Conservation (phyloP, 1,140 invertebrate species). For the Pogonognathellus flavescens region DNA sequence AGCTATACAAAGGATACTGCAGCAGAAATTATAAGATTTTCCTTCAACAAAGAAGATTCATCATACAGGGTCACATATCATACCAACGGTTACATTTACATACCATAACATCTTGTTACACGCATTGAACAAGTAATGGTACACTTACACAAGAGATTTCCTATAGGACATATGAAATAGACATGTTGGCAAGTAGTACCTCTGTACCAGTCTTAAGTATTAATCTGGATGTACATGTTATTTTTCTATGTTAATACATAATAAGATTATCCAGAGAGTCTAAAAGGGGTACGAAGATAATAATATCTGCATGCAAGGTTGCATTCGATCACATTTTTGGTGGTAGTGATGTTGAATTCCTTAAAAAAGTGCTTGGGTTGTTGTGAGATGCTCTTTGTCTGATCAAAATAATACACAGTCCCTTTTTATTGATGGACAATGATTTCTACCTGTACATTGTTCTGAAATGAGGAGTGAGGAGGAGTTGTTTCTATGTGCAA, state of each 20-base stretch:
- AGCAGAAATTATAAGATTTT: slow-evolving; percentile 14
- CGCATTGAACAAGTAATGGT: too few relatives aligned
- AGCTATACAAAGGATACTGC: neutral
- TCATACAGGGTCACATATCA: neutral
- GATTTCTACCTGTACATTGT: slow-evolving; percentile 7
- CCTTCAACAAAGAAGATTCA: slow-evolving; percentile 38
- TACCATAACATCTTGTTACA: neutral
- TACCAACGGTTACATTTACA: neutral
- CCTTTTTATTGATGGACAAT: slow-evolving; percentile 9
- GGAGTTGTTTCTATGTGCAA: neutral
- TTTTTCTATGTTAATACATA: too few relatives aligned
- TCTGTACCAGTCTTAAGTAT: too few relatives aligned
- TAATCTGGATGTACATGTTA: too few relatives aligned
- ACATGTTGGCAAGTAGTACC: too few relatives aligned
- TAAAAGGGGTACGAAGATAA: too few relatives aligned
- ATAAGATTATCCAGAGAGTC: too few relatives aligned
- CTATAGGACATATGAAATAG: too few relatives aligned
- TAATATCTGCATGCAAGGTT: too few relatives aligned
- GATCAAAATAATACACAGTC: neutral
- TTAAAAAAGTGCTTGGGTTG: neutral
- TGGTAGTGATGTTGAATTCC: too few relatives aligned
- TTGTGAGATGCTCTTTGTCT: neutral
- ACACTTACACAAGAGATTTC: too few relatives aligned
- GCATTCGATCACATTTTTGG: too few relatives aligned
- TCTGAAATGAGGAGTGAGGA: neutral